Base-by-base conservation (phyloP, 1,140 invertebrate genomes). In the Epicauta chinensis region DNA sequence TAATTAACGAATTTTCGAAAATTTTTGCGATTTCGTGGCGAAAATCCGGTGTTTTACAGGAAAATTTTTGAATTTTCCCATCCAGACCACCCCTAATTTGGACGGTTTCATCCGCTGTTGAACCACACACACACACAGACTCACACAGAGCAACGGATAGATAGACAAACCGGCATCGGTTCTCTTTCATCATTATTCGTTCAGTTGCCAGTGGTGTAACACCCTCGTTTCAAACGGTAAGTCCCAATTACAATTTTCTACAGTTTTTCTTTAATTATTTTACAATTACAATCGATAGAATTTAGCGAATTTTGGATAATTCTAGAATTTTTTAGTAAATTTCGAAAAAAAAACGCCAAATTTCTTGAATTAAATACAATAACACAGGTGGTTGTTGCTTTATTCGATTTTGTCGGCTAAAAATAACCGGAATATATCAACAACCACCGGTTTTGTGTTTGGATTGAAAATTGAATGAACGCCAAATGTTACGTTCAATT, bases 171-270 rank as follows among this genome's bases (percentile, higher is more conserved):
- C 53, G 51, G 59, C 55, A 55, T 59, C 58, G 59, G 56, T 57
- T 60, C 48, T 58, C 59, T 66, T 65, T 47, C 56, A 65, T 69
- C 61, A 58, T 56, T 59, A 55, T 58, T 64, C 59, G 60, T 51
- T 61, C 60, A 57, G 50, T 63, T 52, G 44, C 55, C 43, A 60
- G 66, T 66, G 63, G 66, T 65, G 67, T 69, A 57, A 66, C 58
- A 23, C 23, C 23, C 23, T 50, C 7, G 56, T 44, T 60, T 55
- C 41, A 58, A 65, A 61, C 61, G 64, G 65, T 67, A 62, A 65
- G 64, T 48, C 50, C 51, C 17, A 37, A 12, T 16, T 34, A 45
- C 44, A 12, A 31, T 5, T 23, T 23, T 23, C 23, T 7, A 3
- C 23, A 23, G 7, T 23, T 4, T 5, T 23, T 23, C 23, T 2